Evolutionary conservation across 2,797 vertebrate genomes (phyloP), one percentile per base, ranked within the genome.

Genomic region (Malurus leucopterus): DNA sequence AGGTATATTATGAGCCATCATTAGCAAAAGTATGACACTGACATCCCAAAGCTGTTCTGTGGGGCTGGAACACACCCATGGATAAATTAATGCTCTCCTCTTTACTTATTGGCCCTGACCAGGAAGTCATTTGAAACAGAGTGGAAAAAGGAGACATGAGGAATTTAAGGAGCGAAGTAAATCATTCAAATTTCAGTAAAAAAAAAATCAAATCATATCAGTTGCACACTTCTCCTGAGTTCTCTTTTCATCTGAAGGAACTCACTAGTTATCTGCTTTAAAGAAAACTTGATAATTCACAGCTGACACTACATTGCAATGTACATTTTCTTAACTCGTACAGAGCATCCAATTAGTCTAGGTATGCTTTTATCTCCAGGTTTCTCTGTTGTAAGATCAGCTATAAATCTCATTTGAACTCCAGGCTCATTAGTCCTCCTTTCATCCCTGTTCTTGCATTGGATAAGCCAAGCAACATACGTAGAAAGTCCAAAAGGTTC

Each of bases 321-420:
- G 44, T 44, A 58, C 17, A 73, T 8, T 91, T 88, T 68, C 64
- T 88, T 83, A 88, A 72, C 38, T 80, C 88, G 54, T 64, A 49
- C 68, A 70, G 76, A 84, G 38, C 79, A 90, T 68, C 86, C 82
- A 95, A 78, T 95, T 93, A 95, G 76, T 55, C 43, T 63, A 84
- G 81, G 58, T 86, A 93, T 90, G 92, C 92, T 94, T 95, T 94
- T 91, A 94, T 96, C 83, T 94, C 43, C 68, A 86, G 44, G 19
- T 91, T 92, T 79, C 73, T 72, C 78, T 80, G 58, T 36, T 82
- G 81, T 82, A 91, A 85, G 76, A 91, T 90, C 81, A 84, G 51
- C 55, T 87, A 86, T 93, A 95, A 95, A 95, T 93, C 91, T 88
- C 73, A 87, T 87, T 92, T 93, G 49, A 79, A 86, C 71, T 89